A percentile compares a stretch with the other conserved stretches of the same genome.
Evolutionary conservation across 2,888 invertebrate genomes (phyloP).

Genomic region (Prosopocoilus inquinatus): DNA sequence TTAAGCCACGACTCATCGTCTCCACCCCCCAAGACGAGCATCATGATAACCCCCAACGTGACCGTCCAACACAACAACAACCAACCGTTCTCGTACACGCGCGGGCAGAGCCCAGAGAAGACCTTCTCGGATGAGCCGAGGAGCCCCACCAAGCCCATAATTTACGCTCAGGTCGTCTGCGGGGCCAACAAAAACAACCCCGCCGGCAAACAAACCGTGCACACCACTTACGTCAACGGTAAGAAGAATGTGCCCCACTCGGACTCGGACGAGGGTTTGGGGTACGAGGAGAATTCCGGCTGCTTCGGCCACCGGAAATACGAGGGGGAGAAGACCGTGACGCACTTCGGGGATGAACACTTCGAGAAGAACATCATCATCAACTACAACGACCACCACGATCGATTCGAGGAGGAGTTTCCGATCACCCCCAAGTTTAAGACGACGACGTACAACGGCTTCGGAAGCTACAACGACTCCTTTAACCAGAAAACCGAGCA

Average conservation of each 20-base stretch:
- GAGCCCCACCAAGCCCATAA: constrained; percentile 56
- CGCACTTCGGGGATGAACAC: constrained; percentile 52
- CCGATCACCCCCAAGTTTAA: constrained; percentile 63
- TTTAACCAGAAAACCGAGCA: constrained; percentile 50
- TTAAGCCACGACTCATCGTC: constrained; percentile 70
- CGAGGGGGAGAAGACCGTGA: constrained; percentile 35
- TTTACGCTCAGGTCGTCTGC: constrained; percentile 74
- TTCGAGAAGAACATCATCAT: constrained; percentile 30
- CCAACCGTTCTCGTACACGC: constrained; percentile 80
- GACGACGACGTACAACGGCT: constrained; percentile 52
- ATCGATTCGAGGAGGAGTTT: constrained; percentile 51
- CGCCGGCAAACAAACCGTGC: constrained; percentile 53
- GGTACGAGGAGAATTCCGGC: constrained; percentile 62
- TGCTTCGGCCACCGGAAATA: constrained; percentile 42
- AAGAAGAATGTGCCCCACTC: constrained; percentile 59
- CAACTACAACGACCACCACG: constrained; percentile 52
- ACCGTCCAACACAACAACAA: constrained; percentile 68
- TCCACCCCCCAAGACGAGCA: constrained; percentile 58
- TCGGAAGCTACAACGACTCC: constrained; percentile 55
- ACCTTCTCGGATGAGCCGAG: constrained; percentile 39
- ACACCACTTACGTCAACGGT: constrained; percentile 52
- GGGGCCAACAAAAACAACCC: constrained; percentile 42
- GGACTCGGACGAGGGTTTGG: constrained; percentile 79
- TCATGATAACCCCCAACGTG: constrained; percentile 59
- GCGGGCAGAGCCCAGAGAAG: constrained; percentile 53